Evolutionary conservation across 1,140 invertebrate genomes (phyloP), one percentile per base, ranked within the genome.

Genomic region (Manduca sexta): DNA sequence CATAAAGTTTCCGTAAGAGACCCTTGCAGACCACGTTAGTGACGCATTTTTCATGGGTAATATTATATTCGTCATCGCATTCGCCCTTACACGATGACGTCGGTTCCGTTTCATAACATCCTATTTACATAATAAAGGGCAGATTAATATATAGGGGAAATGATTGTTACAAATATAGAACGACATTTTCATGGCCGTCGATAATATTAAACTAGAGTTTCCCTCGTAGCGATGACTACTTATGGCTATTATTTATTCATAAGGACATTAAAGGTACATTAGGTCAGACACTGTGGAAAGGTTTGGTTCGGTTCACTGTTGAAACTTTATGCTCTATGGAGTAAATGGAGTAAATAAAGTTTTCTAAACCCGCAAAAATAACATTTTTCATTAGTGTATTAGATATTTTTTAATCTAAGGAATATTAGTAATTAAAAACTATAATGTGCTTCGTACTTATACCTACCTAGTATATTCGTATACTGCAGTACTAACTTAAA

Each of bases 61-160:
- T n/a, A n/a, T n/a, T 21, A 45, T 43, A 52, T 61, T 56, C 46
- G 45, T 60, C 52, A 55, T 3, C 34, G 14, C 47, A 46, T 50
- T 56, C 60, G 56, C 62, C 52, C 38, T 53, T 53, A 18, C 31
- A 67, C 56, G 55, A 54, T 68, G 74, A 77, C 72, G 73, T 71
- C 43, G 38, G 30, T 52, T 37, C n/a, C n/a, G 64, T 69, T 70
- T 65, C 56, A 64, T 71, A 72, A 76, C 61, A 62, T 67, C 56
- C 57, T 60, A 72, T 66, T 72, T 64, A 74, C 62, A 76, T 74
- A 73, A 71, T 64, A 70, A 63, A 60, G 21, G 38, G 26, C 59
- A 53, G 69, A 71, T 73, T 71, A 72, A 67, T 64, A 69, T 60
- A 74, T 60, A 62, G 60, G 31, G 15, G 26, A 37, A 56, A 52